A percentile compares a stretch with the other conserved stretches of the same genome.
Evolutionary conservation across 1,140 invertebrate species (phyloP).

Genomic region (Pseudomyrmex concolor): DNA sequence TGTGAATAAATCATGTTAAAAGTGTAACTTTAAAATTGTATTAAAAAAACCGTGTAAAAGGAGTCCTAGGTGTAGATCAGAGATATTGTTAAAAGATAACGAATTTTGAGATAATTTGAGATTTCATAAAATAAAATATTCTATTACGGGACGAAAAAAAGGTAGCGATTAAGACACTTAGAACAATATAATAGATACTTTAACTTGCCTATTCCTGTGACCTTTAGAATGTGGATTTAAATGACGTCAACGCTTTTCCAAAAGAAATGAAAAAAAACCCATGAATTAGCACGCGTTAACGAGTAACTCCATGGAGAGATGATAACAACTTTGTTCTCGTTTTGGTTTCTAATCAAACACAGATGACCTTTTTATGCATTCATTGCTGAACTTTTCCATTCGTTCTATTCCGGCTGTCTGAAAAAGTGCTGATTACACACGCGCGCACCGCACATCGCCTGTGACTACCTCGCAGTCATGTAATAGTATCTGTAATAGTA

Average conservation of each 20-base stretch:
- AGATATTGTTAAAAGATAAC: not conserved
- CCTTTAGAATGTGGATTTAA: not conserved
- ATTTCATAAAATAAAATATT: no score
- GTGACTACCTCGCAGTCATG: not conserved
- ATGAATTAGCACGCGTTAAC: constrained; percentile 13
- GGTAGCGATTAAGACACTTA: no score
- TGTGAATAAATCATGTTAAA: no score
- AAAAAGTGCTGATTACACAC: not conserved
- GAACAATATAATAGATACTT: not conserved
- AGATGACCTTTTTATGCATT: constrained; percentile 13
- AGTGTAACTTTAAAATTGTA: no score
- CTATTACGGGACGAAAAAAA: no score
- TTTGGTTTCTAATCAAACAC: constrained; percentile 26
- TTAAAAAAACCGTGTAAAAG: no score
- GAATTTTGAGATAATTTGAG: not conserved
- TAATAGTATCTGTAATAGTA: not conserved
- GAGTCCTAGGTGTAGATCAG: no score
- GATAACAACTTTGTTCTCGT: constrained; percentile 15
- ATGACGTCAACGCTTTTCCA: not conserved
- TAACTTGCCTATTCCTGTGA: not conserved
- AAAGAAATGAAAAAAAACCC: not conserved
- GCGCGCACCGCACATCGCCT: no score
- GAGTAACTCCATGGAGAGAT: not conserved
- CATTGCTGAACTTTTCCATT: constrained; percentile 9
- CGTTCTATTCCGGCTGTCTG: not conserved